These are phyloP conservation scores for Heliconius melpomene DNA, from an alignment of 1,140 invertebrate species.

Conservation along the genomic window DNA sequence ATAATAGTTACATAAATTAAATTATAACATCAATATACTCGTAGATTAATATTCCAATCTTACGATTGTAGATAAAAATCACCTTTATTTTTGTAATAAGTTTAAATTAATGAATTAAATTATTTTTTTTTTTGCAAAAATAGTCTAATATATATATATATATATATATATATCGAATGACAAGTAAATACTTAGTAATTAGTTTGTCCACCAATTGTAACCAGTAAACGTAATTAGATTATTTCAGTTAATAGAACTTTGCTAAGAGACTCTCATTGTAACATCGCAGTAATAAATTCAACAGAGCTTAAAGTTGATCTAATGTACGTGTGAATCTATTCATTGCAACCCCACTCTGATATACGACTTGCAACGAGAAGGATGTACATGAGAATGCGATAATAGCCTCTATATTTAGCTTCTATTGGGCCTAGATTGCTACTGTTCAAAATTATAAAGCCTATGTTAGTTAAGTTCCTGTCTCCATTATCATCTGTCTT, in stretches of 20 bases:
- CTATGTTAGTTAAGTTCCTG: conserved; percentile 12
- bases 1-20: no score
- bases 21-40: no score
- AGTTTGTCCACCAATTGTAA: background rate
- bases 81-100: no score
- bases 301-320: conserved; percentile 39
- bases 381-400: background rate
- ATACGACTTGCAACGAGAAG: conserved; percentile 24
- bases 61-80: no score
- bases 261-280: conserved; percentile 4
- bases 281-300: conserved; percentile 32
- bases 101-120: no score
- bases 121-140: no score
- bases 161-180: background rate
- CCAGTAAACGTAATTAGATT: background rate
- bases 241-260: conserved; percentile 11
- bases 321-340: conserved; percentile 43
- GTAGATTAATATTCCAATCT: no score
- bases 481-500: conserved; percentile 6
- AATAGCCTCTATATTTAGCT: background rate
- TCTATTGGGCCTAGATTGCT: background rate
- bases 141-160: no score
- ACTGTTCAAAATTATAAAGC: background rate
- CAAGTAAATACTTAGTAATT: background rate
- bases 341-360: conserved; percentile 36